Base-by-base conservation (phyloP, 1,140 invertebrate genomes). In the Sycophaga agraensis region DNA sequence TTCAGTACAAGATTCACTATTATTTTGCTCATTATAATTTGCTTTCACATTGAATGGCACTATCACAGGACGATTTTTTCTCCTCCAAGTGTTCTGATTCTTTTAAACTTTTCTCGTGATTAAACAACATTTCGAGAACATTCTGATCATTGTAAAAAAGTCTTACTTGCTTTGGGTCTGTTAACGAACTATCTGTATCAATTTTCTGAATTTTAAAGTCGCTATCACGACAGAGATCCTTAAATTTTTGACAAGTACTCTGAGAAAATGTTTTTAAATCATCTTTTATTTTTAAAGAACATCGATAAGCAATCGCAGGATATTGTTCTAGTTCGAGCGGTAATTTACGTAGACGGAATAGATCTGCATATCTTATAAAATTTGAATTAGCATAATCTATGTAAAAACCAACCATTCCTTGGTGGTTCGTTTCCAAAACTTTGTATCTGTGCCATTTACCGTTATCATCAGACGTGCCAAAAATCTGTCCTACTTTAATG, bases 301-400 rank as follows among this genome's bases (percentile, higher is more conserved):
- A 89, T 66, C 86, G 84, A 67, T 84, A 83, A 0, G 88, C 85
- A 0, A 90, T 67, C 6, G 83, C 78, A 6, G 85, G 84, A 59
- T 86, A 78, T 12, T 79, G 72, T 22, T 85, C 82, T 4, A 91
- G 74, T 57, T 88, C 83, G 55, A 86, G 83, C 1, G 89, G 88
- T 17, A 91, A 73, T 66, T 81, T 81, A 26, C 84, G 74, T 34
- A 90, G 73, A 68, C 85, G 82, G n/a, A n/a, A n/a, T n/a, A n/a
- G n/a, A 21, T 80, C 83, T 11, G 42, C 12, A 1, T 34, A 42
- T 8, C 57, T 21, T 0, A 83, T 83, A 7, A 83, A 80, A 11
- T 86, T 85, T 0, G 85, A 85, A 73, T 91, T 90, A 19, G 89
- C 89, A 68, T 90, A 91, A 77, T 91, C 89, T 71, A 90, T 85